Percentiles rank a stretch among this genome's conserved stretches.
Evolutionary conservation across 2,888 invertebrate species (phyloP).

Genomic region (Syrista parreyssii): DNA sequence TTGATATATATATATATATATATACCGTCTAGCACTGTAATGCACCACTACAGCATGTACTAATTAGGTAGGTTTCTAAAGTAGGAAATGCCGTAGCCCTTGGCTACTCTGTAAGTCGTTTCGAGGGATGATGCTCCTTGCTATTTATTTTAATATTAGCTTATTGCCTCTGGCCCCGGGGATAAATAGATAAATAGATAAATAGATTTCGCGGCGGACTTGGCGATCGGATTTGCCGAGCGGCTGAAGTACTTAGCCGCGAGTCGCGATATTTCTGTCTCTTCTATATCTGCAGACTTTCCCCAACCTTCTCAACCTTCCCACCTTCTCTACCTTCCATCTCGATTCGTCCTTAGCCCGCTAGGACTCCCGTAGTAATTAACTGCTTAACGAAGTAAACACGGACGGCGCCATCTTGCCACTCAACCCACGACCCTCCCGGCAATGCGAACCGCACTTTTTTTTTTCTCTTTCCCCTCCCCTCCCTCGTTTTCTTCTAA

Average conservation of each 20-base stretch:
- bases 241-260: constrained; percentile 44
- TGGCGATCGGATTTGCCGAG: constrained; percentile 60
- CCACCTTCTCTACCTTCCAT: constrained; percentile 26
- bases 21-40: neutral
- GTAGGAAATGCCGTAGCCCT: neutral
- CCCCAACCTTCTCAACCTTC: neutral
- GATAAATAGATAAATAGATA: constrained; percentile 61
- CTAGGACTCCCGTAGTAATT: constrained; percentile 62
- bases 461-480: constrained; percentile 19
- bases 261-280: constrained; percentile 13
- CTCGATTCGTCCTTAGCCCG: constrained; percentile 41
- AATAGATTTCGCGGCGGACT: constrained; percentile 59
- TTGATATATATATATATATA: neutral
- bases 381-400: constrained; percentile 67
- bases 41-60: neutral
- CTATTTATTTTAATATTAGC: constrained; percentile 64
- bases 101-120: neutral
- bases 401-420: constrained; percentile 62
- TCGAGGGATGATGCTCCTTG: neutral
- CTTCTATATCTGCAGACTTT: constrained; percentile 16
- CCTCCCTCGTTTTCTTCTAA: constrained; percentile 2
- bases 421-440: constrained; percentile 45
- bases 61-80: neutral
- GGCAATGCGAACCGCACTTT: constrained; percentile 39
- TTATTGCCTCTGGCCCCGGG: constrained; percentile 52